Evolutionary conservation across 2,888 invertebrate species (phyloP), one percentile per base, ranked within the genome.

Genomic region (Drosophila nigricruria): DNA sequence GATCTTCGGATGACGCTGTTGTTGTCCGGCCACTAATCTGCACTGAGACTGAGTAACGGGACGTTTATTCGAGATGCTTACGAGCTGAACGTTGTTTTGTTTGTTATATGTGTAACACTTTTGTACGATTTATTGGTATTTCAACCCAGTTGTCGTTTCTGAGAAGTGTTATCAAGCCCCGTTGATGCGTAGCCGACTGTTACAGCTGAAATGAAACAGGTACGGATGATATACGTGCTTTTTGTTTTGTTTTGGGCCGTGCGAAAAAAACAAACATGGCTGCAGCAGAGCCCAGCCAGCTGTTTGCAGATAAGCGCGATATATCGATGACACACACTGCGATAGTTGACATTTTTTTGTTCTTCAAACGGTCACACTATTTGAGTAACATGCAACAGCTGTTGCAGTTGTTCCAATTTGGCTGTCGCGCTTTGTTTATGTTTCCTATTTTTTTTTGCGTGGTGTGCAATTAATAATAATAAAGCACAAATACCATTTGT

Each of bases 1-100:
- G 63, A 80, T 62, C 64, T 49, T 60, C 30, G 30, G 38, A 32
- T 57, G 56, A 64, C 62, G 71, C 50, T 57, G 8, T 45, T 61
- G 25, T 34, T 60, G 38, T 38, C 67, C 40, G 67, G 70, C 70
- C 73, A 88, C 87, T 89, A 89, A 85, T 89, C 88, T 88, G 53
- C 89, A 67, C 89, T 88, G 88, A 89, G 89, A 89, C 67, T 83
- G 85, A 89, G 89, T 82, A 71, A 74, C 73, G 67, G 70, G 70
- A 61, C 18, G 45, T 64, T 49, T 62, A 66, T 77, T 73, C 70
- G 59, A 62, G 57, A 67, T 73, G 73, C 80, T 79, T 79, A 77
- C 73, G 52, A 70, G 50, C 34, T 70, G 20, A 34, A 57, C 27
- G 20, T 47, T 27, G 27, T 5, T 45, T 38, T 61, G 53, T 63